phyloP scores from a whole-genome alignment of 2,113 vertebrate genomes.

The Semnopithecus entellus region DNA sequence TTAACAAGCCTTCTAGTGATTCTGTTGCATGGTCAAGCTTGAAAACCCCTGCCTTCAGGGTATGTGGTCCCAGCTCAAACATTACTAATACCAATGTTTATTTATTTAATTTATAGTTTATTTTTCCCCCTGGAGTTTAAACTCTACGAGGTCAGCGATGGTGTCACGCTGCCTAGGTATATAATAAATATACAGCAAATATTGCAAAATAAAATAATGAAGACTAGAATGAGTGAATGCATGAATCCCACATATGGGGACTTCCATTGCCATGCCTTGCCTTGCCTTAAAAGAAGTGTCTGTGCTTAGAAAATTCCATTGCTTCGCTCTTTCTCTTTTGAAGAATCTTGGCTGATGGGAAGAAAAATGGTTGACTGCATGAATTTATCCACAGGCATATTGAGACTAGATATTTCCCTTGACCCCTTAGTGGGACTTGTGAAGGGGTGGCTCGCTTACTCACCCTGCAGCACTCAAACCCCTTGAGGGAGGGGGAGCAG shows the following conservation, averaged over 20 bases:
- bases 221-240: background rate
- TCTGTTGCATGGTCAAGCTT: background rate
- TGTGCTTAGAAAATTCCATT: background rate
- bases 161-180: background rate
- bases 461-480: too few relatives aligned
- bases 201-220: slow-evolving; percentile 5
- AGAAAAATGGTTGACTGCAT: background rate
- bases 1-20: background rate
- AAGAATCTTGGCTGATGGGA: background rate
- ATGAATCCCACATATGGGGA: background rate
- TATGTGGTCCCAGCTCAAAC: background rate
- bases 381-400: background rate
- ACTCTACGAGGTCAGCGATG: background rate
- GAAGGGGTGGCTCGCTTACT: too few relatives aligned
- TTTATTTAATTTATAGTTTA: slow-evolving; percentile 9
- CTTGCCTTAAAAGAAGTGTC: background rate
- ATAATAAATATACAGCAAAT: background rate
- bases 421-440: too few relatives aligned
- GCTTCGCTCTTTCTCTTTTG: background rate
- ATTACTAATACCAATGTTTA: background rate
- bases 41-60: background rate
- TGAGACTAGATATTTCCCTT: too few relatives aligned
- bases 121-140: background rate
- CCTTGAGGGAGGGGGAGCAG: too few relatives aligned
- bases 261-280: background rate